These are phyloP conservation scores for Cebidichthys violaceus DNA, from an alignment of 2,113 vertebrate genomes.

Conservation along the genomic window DNA sequence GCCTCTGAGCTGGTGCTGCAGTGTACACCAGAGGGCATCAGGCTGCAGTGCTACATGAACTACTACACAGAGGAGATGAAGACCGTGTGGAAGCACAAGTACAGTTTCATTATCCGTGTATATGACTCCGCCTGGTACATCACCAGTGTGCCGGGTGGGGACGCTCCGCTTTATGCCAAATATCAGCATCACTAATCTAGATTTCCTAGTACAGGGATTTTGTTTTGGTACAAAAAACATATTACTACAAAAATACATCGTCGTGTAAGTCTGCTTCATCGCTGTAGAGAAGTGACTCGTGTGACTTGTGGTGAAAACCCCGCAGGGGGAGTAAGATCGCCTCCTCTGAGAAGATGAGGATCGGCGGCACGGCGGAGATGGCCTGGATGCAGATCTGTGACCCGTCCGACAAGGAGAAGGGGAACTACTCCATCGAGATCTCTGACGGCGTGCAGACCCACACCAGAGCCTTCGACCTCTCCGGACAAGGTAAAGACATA, in stretches of 20 bases:
- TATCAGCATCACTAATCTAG: neutral
- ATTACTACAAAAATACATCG: neutral
- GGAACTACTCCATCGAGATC: conserved; percentile 94
- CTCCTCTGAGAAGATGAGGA: conserved; percentile 95
- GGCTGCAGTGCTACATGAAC: conserved; percentile 95
- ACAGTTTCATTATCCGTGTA: neutral
- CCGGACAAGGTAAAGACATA: conserved; percentile 88
- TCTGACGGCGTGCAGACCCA: conserved; percentile 87
- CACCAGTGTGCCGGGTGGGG: neutral
- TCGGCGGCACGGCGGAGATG: conserved; percentile 90
- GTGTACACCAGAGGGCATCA: conserved; percentile 95
- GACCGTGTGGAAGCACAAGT: conserved; percentile 94
- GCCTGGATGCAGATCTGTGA: conserved; percentile 97
- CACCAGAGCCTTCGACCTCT: conserved; percentile 91
- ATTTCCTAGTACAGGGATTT: neutral
- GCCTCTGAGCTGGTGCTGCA: conserved; percentile 94
- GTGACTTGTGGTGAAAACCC: neutral
- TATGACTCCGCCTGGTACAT: neutral
- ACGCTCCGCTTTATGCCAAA: neutral
- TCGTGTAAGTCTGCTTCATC: neutral
- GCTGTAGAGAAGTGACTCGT: neutral
- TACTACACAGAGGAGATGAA: conserved; percentile 98
- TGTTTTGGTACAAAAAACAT: neutral
- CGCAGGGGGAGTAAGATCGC: conserved; percentile 93
- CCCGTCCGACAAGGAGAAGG: conserved; percentile 95